phyloP scores from a whole-genome alignment of 2,888 invertebrate species.

The Adineta ricciae region DNA sequence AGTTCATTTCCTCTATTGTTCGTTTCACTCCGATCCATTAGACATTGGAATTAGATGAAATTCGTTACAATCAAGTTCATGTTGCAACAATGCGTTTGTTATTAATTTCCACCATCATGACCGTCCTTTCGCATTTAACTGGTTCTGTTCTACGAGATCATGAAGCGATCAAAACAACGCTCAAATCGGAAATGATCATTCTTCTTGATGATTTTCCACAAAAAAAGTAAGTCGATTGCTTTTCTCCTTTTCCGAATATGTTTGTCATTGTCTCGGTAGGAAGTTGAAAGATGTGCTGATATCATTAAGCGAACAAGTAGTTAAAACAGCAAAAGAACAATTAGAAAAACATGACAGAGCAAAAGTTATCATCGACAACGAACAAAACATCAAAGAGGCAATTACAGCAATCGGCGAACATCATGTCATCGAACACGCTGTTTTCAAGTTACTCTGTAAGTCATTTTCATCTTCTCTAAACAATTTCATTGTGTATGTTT shows the following conservation, averaged over 20 bases:
- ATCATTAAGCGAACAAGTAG: conserved; percentile 61
- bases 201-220: conserved; percentile 42
- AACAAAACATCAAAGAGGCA: conserved; percentile 60
- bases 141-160: conserved; percentile 50
- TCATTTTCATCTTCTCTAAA: too few relatives aligned
- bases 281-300: conserved; percentile 38
- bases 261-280: conserved; percentile 35
- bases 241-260: too few relatives aligned
- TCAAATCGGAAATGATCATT: conserved; percentile 62
- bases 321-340: conserved; percentile 62
- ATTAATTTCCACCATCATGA: conserved; percentile 61
- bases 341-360: conserved; percentile 58
- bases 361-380: conserved; percentile 56
- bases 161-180: conserved; percentile 40
- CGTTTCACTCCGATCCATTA: conserved; percentile 48
- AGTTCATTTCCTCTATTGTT: neutral
- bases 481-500: conserved; percentile 34
- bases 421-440: conserved; percentile 58
- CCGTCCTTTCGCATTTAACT: conserved; percentile 64
- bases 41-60: conserved; percentile 70
- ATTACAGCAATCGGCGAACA: conserved; percentile 54
- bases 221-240: conserved; percentile 36
- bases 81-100: conserved; percentile 60
- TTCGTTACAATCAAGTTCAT: conserved; percentile 62
- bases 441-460: conserved; percentile 68